Conservation (phyloP, 1,140 invertebrate genomes). For the Eulimnadia texana region DNA sequence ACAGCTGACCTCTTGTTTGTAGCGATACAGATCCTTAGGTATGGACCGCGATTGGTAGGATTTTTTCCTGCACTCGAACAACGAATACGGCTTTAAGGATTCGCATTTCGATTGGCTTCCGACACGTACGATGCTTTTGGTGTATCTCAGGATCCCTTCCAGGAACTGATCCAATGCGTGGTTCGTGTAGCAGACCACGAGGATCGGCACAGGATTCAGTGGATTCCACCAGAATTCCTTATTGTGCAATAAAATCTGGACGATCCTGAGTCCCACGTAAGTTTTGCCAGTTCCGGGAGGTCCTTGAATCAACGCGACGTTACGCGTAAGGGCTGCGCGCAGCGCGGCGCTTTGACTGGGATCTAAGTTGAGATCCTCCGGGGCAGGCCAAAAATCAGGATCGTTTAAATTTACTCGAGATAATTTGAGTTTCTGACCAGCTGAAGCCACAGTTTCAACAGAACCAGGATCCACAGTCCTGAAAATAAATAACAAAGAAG, state of each 20-base stretch:
- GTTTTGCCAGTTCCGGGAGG: conserved; percentile 71
- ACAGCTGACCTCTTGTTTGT: not conserved
- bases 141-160: conserved; percentile 32
- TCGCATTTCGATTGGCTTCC: conserved; percentile 41
- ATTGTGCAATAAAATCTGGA: conserved; percentile 27
- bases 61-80: not conserved
- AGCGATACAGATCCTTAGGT: not conserved
- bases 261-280: conserved; percentile 50
- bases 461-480: no score
- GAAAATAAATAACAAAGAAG: no score
- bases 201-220: conserved; percentile 28
- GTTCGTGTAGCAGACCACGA: conserved; percentile 43
- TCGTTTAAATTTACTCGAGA: not conserved
- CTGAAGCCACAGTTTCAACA: not conserved
- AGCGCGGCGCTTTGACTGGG: conserved; percentile 42
- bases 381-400: conserved; percentile 27
- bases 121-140: conserved; percentile 28
- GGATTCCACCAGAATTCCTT: conserved; percentile 17
- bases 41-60: not conserved
- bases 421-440: not conserved
- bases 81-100: conserved; percentile 19
- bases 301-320: conserved; percentile 60
- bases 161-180: conserved; percentile 47
- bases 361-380: conserved; percentile 34
- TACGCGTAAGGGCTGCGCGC: conserved; percentile 38